Evolutionary conservation across 2,113 vertebrate species (phyloP).

Genomic region (Anser cygnoides): DNA sequence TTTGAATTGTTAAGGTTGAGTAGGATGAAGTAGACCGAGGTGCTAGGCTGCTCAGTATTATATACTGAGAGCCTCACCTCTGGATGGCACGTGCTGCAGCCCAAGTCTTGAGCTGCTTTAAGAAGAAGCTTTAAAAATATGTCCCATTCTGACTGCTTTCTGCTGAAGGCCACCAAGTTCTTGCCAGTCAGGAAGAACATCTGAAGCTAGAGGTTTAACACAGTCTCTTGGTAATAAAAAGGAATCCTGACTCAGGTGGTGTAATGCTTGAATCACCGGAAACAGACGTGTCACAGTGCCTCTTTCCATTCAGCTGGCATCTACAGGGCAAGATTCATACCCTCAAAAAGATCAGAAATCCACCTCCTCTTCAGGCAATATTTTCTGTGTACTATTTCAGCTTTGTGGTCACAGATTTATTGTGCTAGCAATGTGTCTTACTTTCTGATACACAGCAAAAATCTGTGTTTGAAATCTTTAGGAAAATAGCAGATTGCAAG

Average conservation of each 20-base stretch:
- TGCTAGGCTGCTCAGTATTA: neutral
- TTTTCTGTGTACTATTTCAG: neutral
- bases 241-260: neutral
- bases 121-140: neutral
- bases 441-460: neutral
- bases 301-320: neutral
- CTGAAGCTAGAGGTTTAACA: neutral
- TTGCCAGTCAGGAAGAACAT: neutral
- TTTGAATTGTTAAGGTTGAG: neutral
- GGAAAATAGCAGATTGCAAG: neutral
- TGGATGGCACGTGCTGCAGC: neutral
- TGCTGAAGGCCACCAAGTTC: neutral
- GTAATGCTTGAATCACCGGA: neutral
- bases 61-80: neutral
- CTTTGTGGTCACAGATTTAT: neutral
- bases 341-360: neutral
- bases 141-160: rapidly evolving
- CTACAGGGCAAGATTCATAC: neutral
- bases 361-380: neutral
- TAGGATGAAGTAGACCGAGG: neutral
- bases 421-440: neutral
- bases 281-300: neutral
- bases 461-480: neutral
- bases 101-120: neutral
- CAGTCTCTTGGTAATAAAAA: neutral